Base-by-base conservation (phyloP, 2,113 vertebrate genomes). In the Phylloscopus trochilus region DNA sequence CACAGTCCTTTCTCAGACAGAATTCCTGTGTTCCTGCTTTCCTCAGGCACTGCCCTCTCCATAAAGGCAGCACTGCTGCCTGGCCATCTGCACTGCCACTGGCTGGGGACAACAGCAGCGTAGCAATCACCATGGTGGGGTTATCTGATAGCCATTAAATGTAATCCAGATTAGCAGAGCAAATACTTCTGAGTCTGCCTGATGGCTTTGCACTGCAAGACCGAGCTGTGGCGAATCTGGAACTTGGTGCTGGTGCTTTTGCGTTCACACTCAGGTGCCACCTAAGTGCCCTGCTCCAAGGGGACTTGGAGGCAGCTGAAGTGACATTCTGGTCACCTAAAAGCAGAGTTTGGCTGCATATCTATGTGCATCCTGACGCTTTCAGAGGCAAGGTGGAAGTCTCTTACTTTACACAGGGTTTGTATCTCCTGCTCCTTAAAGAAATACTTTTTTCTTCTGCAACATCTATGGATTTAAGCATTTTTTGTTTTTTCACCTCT, bases 111-210 rank as follows among this genome's bases (percentile, higher is more conserved):
- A 91, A 39, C 73, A 92, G 62, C n/a, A 51, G 47, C 14, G 6
- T 23, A 53, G 31, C 66, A 89, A 55, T 85, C 89, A 23, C 33
- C 49, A 9, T 23, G 60, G 26, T 0, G 2, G 52, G n/a, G 96
- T 90, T 91, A 96, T 92, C 60, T 10, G 95, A 95, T 96, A 95
- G 72, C 94, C 96, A 94, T 95, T 88, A 96, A 96, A 96, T 95
- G 79, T 35, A 91, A 68, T 83, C 96, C 96, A 95, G 92, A 91
- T 96, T 92, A 96, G 84, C 68, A 74, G 43, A 88, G 82, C 56
- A 91, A 91, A 90, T 91, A 91, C 63, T 94, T 93, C 87, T 95
- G 87, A 95, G 79, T 73, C 78, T 90, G 31, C 81, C 92, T 64
- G 92, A 59, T 82, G 91, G 87, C 73, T 93, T 72, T 7, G 41